These are phyloP conservation scores for Centruroides vittatus DNA, from an alignment of 1,140 invertebrate genomes.

Conservation along the genomic window DNA sequence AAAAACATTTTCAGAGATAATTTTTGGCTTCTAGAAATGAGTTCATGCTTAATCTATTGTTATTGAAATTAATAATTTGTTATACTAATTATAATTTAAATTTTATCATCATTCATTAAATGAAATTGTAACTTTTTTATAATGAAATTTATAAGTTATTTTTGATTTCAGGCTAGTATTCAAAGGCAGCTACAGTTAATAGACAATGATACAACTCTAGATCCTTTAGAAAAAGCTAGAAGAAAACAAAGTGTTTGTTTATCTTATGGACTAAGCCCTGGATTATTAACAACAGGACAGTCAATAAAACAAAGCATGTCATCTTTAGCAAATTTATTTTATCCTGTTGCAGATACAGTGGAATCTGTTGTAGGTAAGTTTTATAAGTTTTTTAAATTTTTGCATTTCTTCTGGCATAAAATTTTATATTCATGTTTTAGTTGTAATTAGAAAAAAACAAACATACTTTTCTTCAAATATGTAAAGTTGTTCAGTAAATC, in stretches of 20 bases:
- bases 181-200: conserved; percentile 52
- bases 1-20: too few species aligned
- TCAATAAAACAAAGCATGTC: conserved; percentile 24
- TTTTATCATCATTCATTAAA: too few species aligned
- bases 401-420: too few species aligned
- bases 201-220: conserved; percentile 49
- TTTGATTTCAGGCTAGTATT: conserved; percentile 28
- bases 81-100: too few species aligned
- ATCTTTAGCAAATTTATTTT: conserved; percentile 41
- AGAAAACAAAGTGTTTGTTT: conserved; percentile 51
- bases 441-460: too few species aligned
- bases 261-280: conserved; percentile 32
- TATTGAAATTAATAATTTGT: too few species aligned
- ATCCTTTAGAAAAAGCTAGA: conserved; percentile 49
- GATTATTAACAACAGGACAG: conserved; percentile 14
- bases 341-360: conserved; percentile 49
- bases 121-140: too few species aligned
- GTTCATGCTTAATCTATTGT: too few species aligned
- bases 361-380: conserved; percentile 56
- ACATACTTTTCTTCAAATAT: too few species aligned
- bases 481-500: too few species aligned
- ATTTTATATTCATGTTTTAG: too few species aligned
- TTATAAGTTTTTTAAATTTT: conserved; percentile 4
- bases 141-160: background rate
- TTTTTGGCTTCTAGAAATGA: too few species aligned